A percentile compares a stretch with the other conserved stretches of the same genome.
Conservation (phyloP, 2,113 vertebrate genomes). For the Corythornis vintsioides region DNA sequence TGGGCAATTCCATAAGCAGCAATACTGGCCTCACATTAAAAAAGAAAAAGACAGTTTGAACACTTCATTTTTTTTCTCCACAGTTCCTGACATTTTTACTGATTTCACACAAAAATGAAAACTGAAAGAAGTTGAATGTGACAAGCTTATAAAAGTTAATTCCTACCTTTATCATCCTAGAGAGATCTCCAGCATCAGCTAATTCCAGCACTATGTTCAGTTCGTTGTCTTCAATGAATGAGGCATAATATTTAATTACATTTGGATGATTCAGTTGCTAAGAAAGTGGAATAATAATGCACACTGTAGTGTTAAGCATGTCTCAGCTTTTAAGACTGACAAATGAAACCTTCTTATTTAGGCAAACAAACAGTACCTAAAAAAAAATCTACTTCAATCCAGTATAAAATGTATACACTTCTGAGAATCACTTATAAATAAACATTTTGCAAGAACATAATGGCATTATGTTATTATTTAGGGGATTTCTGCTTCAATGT, state of each 20-base stretch:
- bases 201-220: constrained; percentile 98
- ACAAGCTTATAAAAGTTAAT: neutral
- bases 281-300: constrained; percentile 25
- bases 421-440: neutral
- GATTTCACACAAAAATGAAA: neutral
- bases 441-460: neutral
- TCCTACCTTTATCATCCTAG: constrained; percentile 97
- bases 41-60: neutral
- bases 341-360: neutral
- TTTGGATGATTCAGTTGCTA: constrained; percentile 99
- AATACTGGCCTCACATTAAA: neutral
- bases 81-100: neutral
- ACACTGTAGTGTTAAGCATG: neutral
- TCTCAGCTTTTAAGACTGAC: neutral
- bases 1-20: neutral
- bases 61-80: neutral
- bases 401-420: neutral
- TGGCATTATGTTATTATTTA: neutral
- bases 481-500: neutral
- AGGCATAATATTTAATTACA: constrained; percentile 99
- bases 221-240: constrained; percentile 98
- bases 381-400: neutral
- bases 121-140: neutral
- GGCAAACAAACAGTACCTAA: neutral
- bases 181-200: constrained; percentile 96